Base-by-base conservation (phyloP, 2,113 vertebrate genomes). In the Lagopus muta region DNA sequence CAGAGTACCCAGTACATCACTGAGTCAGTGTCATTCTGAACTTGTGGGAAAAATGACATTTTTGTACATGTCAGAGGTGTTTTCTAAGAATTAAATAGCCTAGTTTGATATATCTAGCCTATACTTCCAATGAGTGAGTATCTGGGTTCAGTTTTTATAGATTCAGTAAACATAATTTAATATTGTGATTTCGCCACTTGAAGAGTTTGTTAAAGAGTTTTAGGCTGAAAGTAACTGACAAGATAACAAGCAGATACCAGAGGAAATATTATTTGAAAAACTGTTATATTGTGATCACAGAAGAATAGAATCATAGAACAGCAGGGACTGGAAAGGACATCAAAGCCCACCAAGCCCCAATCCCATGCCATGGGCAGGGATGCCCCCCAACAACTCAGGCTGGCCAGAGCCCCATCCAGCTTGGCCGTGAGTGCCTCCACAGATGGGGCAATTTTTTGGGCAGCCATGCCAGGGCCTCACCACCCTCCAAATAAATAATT, bases 1-100 rank as follows among this genome's bases (percentile, higher is more conserved):
- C 5, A 10, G 21, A 6, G 0, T n/a, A 24, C 20, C 36, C 7
- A 13, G 11, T 17, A 43, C 1, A 1, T 34, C 6, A 8, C 21
- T 34, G 64, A 34, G 19, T 19, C 42, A 45, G 20, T 42, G 60
- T 10, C 19, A 60, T 15, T 24, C 62, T 12, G 50, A 60, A 20
- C 52, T 38, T 52, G 52, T 38, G 19, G 32, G 10, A 45, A 50
- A 57, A 50, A 48, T 48, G 47, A 27, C 8, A 27, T 5, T 50
- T 70, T 28, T 69, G 27, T 28, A 4, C 22, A 25, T 18, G 15
- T 24, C 57, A 21, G 15, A 16, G 32, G 8, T 45, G 16, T 32
- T 78, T 22, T 27, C 22, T 38, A n/a, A n/a, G 18, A 69, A 69
- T 38, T 30, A 15, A 19, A 8, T 5, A 13, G 62, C 38, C 10